Percentiles rank a stretch among this genome's conserved stretches.
These are phyloP conservation scores for Zophobas atratus DNA, from an alignment of 1,140 invertebrate species.

Conservation along the genomic window DNA sequence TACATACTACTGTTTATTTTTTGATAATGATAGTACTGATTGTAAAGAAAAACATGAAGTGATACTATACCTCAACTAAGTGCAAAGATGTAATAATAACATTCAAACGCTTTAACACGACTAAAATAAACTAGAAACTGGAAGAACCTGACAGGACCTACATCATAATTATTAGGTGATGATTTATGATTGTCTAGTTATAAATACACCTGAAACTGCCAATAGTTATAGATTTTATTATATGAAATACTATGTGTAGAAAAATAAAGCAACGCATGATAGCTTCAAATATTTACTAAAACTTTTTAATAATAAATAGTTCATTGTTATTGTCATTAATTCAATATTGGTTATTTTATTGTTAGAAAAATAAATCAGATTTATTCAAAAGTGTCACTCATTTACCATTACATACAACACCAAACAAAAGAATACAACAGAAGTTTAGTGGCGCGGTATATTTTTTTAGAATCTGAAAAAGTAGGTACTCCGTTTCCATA, in stretches of 20 bases:
- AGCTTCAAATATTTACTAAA: constrained; percentile 42
- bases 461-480: too few species aligned
- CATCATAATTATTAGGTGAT: constrained; percentile 23
- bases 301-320: constrained; percentile 42
- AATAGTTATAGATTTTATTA: constrained; percentile 50
- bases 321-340: constrained; percentile 21
- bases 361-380: constrained; percentile 28
- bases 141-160: not conserved
- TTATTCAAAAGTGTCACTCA: not conserved
- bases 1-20: not conserved
- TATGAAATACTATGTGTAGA: constrained; percentile 42
- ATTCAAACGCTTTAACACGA: constrained; percentile 15
- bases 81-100: constrained; percentile 11
- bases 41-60: constrained; percentile 15
- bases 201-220: constrained; percentile 48
- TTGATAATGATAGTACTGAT: constrained; percentile 25
- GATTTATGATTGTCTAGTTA: constrained; percentile 33
- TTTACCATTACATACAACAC: too few species aligned
- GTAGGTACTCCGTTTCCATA: too few species aligned
- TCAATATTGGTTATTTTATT: constrained; percentile 26
- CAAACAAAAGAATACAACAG: too few species aligned
- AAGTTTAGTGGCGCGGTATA: too few species aligned
- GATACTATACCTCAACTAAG: constrained; percentile 30
- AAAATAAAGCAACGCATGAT: constrained; percentile 40
- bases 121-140: constrained; percentile 1